Base-by-base conservation (phyloP, 2,888 invertebrate genomes). In the Platynereis dumerilii region DNA sequence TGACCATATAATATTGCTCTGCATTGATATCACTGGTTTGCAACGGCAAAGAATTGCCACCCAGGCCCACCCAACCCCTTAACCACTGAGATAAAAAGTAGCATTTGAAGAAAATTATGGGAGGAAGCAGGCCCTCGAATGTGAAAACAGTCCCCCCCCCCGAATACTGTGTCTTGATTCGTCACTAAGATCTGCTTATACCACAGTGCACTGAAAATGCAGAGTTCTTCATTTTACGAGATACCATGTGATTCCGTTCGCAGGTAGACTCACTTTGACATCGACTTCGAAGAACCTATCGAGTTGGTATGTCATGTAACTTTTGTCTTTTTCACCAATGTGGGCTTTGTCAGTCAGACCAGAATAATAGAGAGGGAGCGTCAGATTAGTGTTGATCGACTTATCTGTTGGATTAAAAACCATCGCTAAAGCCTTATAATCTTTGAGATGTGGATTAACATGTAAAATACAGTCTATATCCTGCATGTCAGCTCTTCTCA, bases 401-500 rank as follows among this genome's bases (percentile, higher is more conserved):
- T 60, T n/a, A 0, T 64, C 45, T 2, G 72, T 72, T 1, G 72
- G 72, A 53, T 72, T 72, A 52, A 72, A 72, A 39, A 70, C 72
- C 71, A 72, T 72, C 0, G 66, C 69, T 17, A 72, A 55, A 15
- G 62, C 72, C 52, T 70, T 69, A 22, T 63, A 48, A 29, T 65
- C 39, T 3, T 39, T 44, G 1, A 69, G 44, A 39, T 48, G 55
- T 12, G 72, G 72, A 60, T 72, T 69, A 22, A 72, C 71, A 56
- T 72, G 72, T 67, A 72, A 58, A 60, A 60, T 68, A 48, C 67
- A 53, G 61, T 72, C 72, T 5, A 72, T 65, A 12, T 57, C 45
- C 52, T 72, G 72, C 69, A 72, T 70, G 56, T 72, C 72, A 12
- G 72, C 53, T 42, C 71, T 48, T 7, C 67, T 57, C 17, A 72